A percentile compares a stretch with the other conserved stretches of the same genome.
Evolutionary conservation across 2,888 invertebrate species (phyloP).

Genomic region (Callosobruchus maculatus): DNA sequence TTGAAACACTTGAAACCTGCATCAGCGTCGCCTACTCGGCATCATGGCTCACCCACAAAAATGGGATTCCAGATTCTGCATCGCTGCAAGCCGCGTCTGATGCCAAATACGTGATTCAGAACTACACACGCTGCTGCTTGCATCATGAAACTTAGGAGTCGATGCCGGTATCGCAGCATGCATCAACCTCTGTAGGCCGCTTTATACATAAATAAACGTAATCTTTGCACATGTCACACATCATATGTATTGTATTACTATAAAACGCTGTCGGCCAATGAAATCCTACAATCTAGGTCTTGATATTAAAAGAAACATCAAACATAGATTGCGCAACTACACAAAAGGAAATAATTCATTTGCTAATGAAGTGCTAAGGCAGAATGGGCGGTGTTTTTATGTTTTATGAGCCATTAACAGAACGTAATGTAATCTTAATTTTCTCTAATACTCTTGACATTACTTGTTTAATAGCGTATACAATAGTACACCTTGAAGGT

Average conservation of each 20-base stretch:
- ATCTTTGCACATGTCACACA: background rate
- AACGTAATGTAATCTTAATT: background rate
- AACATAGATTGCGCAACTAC: background rate
- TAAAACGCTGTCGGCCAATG: background rate
- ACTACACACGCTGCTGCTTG: too few relatives aligned
- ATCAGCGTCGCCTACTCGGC: too few relatives aligned
- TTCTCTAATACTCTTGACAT: background rate
- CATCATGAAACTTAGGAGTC: too few relatives aligned
- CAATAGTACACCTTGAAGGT: background rate
- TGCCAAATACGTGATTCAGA: too few relatives aligned
- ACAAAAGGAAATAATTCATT: background rate
- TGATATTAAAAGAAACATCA: background rate
- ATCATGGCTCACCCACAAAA: too few relatives aligned
- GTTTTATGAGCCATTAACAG: background rate
- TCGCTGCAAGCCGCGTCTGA: too few relatives aligned
- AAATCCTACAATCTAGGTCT: background rate
- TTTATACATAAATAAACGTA: too few relatives aligned
- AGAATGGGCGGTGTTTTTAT: background rate
- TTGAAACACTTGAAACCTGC: too few relatives aligned
- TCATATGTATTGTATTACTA: background rate
- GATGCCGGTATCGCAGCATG: too few relatives aligned
- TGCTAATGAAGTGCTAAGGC: background rate
- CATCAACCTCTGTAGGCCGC: too few relatives aligned
- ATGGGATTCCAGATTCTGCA: too few relatives aligned
- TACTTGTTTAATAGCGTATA: background rate